Percentiles rank a stretch among this genome's conserved stretches.
phyloP scores from a whole-genome alignment of 2,888 invertebrate genomes.

The Microctonus aethiopoides region DNA sequence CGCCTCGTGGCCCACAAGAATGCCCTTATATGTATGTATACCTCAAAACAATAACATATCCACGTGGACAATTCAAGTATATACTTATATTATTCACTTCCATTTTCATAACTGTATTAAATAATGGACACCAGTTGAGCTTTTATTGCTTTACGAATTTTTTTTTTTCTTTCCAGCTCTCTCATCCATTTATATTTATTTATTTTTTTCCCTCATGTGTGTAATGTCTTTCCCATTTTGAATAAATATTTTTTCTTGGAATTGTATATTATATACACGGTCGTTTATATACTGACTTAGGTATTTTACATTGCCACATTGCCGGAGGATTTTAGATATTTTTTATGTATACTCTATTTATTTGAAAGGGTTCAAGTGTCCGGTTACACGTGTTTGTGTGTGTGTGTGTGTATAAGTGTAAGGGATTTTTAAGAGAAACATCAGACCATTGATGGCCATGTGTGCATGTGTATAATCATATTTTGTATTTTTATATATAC shows the following conservation, averaged over 20 bases:
- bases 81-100: neutral
- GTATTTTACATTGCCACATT: neutral
- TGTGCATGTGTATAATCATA: neutral
- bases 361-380: neutral
- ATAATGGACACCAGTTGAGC: slow-evolving; percentile 1
- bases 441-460: slow-evolving; percentile 1
- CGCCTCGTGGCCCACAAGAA: slow-evolving; percentile 50
- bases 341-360: neutral
- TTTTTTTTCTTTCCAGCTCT: neutral
- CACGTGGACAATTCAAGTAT: slow-evolving; percentile 54
- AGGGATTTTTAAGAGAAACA: neutral
- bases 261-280: no score
- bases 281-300: no score
- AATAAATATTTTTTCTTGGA: neutral
- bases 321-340: neutral
- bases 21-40: slow-evolving; percentile 51
- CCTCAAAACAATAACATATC: slow-evolving; percentile 62
- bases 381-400: neutral
- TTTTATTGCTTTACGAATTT: neutral
- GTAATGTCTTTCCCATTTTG: no score
- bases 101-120: neutral
- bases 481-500: neutral
- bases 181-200: no score
- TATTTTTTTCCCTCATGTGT: no score
- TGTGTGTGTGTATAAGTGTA: neutral